A percentile compares a stretch with the other conserved stretches of the same genome.
Evolutionary conservation across 2,797 vertebrate genomes (phyloP).

Genomic region (Melopsittacus undulatus): DNA sequence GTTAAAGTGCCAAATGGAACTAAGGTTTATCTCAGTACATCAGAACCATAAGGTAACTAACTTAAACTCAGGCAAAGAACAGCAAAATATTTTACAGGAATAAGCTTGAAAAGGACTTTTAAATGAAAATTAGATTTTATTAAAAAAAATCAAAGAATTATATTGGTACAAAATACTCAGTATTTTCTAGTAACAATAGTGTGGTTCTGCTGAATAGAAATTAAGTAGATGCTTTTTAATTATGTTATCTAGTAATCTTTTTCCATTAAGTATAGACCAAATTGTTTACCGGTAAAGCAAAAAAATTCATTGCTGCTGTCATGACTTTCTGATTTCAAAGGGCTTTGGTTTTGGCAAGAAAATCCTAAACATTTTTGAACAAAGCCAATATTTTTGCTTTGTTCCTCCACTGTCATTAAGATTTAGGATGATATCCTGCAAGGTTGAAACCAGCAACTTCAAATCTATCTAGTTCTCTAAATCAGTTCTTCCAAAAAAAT

Average conservation of each 20-base stretch:
- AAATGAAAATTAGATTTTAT: conserved; percentile 6
- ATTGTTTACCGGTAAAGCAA: neutral
- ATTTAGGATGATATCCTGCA: neutral
- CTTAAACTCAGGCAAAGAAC: neutral
- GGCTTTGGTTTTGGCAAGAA: neutral
- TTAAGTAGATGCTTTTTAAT: neutral
- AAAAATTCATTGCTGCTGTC: neutral
- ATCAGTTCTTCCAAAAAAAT: neutral
- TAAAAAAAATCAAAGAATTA: conserved; percentile 7
- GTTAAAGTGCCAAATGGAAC: neutral
- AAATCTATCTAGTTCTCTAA: neutral
- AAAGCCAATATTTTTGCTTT: neutral
- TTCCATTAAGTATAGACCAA: neutral
- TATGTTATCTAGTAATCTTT: neutral
- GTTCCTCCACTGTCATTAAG: neutral
- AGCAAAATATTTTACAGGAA: neutral
- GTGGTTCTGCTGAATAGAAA: neutral
- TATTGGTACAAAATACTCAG: neutral
- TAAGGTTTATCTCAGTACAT: neutral
- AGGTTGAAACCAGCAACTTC: neutral
- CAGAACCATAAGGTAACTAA: neutral
- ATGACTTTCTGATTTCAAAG: neutral
- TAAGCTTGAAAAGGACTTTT: neutral
- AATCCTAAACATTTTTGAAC: neutral
- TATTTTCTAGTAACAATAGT: neutral